Evolutionary conservation across 1,140 invertebrate species (phyloP), one percentile per base, ranked within the genome.

Genomic region (Varroa destructor): DNA sequence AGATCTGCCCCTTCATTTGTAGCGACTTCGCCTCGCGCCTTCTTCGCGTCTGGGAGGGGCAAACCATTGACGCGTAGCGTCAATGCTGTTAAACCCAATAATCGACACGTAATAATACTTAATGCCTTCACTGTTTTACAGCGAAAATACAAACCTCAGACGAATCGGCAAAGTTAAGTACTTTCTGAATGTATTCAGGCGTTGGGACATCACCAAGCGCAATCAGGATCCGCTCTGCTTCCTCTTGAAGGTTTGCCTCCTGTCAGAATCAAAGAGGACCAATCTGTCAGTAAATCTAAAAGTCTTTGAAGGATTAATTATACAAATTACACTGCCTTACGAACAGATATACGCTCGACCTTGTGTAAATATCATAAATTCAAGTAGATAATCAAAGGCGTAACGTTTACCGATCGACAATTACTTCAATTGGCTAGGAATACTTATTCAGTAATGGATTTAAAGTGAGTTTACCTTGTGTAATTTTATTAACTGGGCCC

Each of bases 101-200:
- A 5, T 42, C 3, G 3, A 58, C 3, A 5, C 3, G 3, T 58
- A 12, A 12, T 12, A 5, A 58, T 42, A 12, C 3, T 5, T 5
- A 58, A 5, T 58, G 4, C 3, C 25, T 3, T 12, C 57, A 36
- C 57, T 12, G 57, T 58, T 3, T 58, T 12, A 12, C 37, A 4
- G 61, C 46, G 46, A 51, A 3, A 51, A 67, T 12, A 14, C 10
- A 36, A 14, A 67, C 61, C 61, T 67, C 61, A 2, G 46, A 51
- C 46, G 61, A 43, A 37, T 67, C 61, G 3, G 61, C 61, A 37
- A 67, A 67, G 40, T 67, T n/a, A 37, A 67, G 40, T 1, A 67
- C 61, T 67, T 67, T 67, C 37, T 67, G 12, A 37, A 67, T 40
- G 36, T 25, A 67, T 43, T 67, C 40, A 37, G 36, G 25, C 12